Base-by-base conservation (phyloP, 2,797 vertebrate species). In the Poeciliopsis infans region DNA sequence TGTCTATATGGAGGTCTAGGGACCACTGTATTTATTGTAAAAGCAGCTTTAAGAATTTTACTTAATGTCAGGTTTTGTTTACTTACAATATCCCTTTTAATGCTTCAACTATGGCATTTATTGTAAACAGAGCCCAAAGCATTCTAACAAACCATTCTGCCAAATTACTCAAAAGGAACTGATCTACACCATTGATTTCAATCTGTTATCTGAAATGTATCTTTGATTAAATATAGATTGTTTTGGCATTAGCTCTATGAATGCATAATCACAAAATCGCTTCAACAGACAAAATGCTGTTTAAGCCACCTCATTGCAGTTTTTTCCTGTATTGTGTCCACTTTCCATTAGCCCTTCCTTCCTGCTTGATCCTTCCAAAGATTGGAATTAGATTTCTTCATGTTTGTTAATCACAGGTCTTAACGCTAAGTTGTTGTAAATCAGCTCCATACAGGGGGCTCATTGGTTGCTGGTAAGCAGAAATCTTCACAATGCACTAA, bases 401-500 rank as follows among this genome's bases (percentile, higher is more conserved):
- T 49, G 39, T 61, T 75, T 71, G 74, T 15, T 68, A 66, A 11
- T 70, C 23, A 2, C 36, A 13, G 4, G n/a, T 49, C 0, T 75
- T 78, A 10, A 76, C 1, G 15, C 71, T 31, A 12, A 76, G 31
- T 64, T 57, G n/a, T 7, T 47, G 33, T 78, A 31, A 68, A n/a
- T 31, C 69, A 31, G 47, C 4, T 31, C 5, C 1, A n/a, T 57
- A 15, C 10, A 53, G 5, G 61, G 13, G 16, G 7, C 51, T 87
- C 53, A 57, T 76, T 46, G 49, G 33, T 36, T 76, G 23, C 13
- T 51, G 25, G 64, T 72, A 31, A 75, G 31, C 25, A 46, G 7
- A 86, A 74, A 53, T 80, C 75, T 57, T 75, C 41, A 64, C 49
- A 71, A 73, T 75, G 33, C n/a, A 36, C 23, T 73, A 74, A 73